phyloP scores from a whole-genome alignment of 92 coral and sea anemone genomes.

The Porites cylindrica region DNA sequence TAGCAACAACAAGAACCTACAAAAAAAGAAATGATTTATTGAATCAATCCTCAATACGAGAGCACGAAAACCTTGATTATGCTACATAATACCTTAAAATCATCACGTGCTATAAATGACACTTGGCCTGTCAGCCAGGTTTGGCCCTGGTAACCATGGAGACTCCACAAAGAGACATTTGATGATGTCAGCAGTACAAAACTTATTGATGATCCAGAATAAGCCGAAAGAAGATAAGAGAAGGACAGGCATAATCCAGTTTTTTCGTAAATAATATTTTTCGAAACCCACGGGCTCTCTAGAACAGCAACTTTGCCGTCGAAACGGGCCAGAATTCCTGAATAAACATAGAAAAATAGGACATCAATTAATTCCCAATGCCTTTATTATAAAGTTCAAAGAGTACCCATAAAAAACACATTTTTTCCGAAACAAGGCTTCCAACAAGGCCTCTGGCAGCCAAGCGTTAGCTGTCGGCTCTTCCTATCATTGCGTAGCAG shows the following conservation, averaged over 20 bases:
- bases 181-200: constrained; percentile 43
- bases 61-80: background rate
- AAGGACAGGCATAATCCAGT: constrained; percentile 72
- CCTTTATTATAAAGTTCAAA: too few species aligned
- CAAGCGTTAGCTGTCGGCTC: too few species aligned
- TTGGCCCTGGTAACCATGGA: constrained; percentile 73
- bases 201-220: constrained; percentile 54
- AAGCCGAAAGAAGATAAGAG: constrained; percentile 64
- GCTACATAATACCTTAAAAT: constrained; percentile 58
- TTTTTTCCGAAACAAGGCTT: too few species aligned
- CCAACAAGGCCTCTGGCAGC: too few species aligned
- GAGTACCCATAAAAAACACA: too few species aligned
- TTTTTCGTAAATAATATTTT: constrained; percentile 26
- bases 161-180: constrained; percentile 63
- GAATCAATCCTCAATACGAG: too few species aligned
- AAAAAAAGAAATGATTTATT: background rate
- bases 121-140: constrained; percentile 74
- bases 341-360: background rate
- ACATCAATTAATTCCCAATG: background rate
- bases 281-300: constrained; percentile 62
- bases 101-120: constrained; percentile 39
- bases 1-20: constrained; percentile 17
- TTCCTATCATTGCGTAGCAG: too few species aligned
- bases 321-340: constrained; percentile 1
- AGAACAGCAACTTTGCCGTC: constrained; percentile 28